These are phyloP conservation scores for Chelonia mydas DNA, from an alignment of 2,797 vertebrate species.

Conservation along the genomic window DNA sequence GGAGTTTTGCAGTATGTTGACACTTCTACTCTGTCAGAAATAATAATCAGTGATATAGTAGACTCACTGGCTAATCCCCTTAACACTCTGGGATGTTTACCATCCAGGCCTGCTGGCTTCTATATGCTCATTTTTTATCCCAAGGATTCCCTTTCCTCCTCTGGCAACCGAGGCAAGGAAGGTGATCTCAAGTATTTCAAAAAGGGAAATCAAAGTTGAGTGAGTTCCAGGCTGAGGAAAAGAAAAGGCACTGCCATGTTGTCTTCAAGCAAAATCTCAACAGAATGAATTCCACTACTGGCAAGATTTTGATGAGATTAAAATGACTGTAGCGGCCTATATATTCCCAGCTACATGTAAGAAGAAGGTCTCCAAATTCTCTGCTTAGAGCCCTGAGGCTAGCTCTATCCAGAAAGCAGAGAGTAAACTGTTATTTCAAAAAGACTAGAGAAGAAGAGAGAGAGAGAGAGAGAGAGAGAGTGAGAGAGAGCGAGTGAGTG, in stretches of 20 bases:
- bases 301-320: conserved; percentile 72
- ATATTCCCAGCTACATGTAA: conserved; percentile 23
- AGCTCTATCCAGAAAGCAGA: conserved; percentile 63
- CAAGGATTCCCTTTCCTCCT: background rate
- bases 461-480: background rate
- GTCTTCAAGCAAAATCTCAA: conserved; percentile 54
- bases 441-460: conserved; percentile 11
- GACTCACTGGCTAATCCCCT: background rate
- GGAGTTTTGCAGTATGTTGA: background rate
- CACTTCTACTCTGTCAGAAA: background rate
- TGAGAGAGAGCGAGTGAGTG: background rate
- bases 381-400: conserved; percentile 46
- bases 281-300: conserved; percentile 70
- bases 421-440: conserved; percentile 61
- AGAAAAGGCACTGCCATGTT: conserved; percentile 64
- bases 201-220: conserved; percentile 9
- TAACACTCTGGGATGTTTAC: rapidly evolving
- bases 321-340: conserved; percentile 69
- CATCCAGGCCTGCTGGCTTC: background rate
- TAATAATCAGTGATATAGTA: background rate
- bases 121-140: background rate
- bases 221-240: conserved; percentile 46
- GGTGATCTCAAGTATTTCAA: background rate
- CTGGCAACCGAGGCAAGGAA: conserved; percentile 10
- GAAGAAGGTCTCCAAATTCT: conserved; percentile 54